These are phyloP conservation scores for Lerista edwardsae DNA, from an alignment of 2,797 vertebrate species.

Conservation along the genomic window DNA sequence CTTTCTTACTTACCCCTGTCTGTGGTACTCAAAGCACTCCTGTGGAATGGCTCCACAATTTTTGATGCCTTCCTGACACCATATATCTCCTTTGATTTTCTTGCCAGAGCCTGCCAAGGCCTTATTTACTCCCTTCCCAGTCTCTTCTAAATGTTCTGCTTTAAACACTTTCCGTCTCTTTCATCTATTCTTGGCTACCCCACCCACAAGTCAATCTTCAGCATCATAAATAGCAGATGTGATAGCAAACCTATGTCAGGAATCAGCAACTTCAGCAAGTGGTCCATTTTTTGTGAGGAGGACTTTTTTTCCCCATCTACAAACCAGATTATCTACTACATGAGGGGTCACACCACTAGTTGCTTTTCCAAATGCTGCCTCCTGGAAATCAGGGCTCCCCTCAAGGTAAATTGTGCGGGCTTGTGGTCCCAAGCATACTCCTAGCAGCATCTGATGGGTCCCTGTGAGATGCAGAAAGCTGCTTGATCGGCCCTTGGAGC, in stretches of 20 bases:
- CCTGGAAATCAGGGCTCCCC: neutral
- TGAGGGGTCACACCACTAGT: neutral
- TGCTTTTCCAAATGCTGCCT: neutral
- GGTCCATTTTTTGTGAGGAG: no score
- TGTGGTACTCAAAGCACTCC: neutral
- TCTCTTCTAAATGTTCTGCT: neutral
- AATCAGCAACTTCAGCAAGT: no score
- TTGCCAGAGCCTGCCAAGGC: neutral
- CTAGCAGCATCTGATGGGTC: no score
- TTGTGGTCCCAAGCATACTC: no score
- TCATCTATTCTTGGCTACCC: constrained; percentile 1
- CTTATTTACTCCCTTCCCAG: neutral
- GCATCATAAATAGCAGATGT: neutral
- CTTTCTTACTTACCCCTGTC: neutral
- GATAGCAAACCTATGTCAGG: no score
- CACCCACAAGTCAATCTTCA: neutral
- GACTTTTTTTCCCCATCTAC: no score
- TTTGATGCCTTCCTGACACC: neutral
- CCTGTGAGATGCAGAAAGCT: no score
- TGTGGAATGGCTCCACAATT: neutral
- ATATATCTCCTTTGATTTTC: neutral
- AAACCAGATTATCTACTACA: neutral
- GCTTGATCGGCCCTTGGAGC: no score
- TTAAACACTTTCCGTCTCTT: neutral
- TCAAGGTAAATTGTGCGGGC: no score